Conservation (phyloP, 23 tunicate species). For the Phallusia fumigata region DNA sequence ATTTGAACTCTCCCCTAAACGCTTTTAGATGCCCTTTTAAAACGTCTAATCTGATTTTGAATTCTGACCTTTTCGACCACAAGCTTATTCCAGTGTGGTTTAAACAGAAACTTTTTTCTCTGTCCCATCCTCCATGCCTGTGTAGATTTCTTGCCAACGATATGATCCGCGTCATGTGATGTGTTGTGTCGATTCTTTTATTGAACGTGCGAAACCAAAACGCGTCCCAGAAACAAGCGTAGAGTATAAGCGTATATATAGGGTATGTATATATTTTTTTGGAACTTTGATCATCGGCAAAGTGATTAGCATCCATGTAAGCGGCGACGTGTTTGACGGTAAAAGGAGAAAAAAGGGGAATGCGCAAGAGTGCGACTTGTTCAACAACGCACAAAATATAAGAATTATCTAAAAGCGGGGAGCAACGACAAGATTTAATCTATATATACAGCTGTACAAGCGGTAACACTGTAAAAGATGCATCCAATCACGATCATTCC, state of each 20-base stretch:
- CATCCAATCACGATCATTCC: constrained; percentile 12
- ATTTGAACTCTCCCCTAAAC: too few relatives aligned
- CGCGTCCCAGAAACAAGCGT: constrained; percentile 13
- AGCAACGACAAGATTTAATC: neutral
- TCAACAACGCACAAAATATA: constrained; percentile 7
- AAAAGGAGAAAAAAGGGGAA: neutral
- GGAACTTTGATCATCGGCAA: constrained; percentile 13
- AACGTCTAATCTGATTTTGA: too few relatives aligned
- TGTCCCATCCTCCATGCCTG: too few relatives aligned
- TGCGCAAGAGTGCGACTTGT: neutral
- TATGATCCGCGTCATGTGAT: too few relatives aligned
- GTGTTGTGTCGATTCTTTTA: neutral
- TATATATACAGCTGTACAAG: constrained; percentile 35
- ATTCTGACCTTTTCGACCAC: too few relatives aligned
- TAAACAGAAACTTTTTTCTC: too few relatives aligned
- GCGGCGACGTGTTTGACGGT: neutral
- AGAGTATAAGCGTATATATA: constrained; percentile 4
- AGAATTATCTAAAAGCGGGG: neutral
- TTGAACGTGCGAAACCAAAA: constrained; percentile 11
- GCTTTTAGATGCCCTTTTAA: too few relatives aligned
- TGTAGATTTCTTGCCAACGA: too few relatives aligned
- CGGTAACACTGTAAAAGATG: constrained; percentile 44
- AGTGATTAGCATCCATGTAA: neutral
- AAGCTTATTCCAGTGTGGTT: too few relatives aligned
- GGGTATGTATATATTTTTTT: neutral